These are phyloP conservation scores for Lithobates pipiens DNA, from an alignment of 2,797 vertebrate species.

Conservation along the genomic window DNA sequence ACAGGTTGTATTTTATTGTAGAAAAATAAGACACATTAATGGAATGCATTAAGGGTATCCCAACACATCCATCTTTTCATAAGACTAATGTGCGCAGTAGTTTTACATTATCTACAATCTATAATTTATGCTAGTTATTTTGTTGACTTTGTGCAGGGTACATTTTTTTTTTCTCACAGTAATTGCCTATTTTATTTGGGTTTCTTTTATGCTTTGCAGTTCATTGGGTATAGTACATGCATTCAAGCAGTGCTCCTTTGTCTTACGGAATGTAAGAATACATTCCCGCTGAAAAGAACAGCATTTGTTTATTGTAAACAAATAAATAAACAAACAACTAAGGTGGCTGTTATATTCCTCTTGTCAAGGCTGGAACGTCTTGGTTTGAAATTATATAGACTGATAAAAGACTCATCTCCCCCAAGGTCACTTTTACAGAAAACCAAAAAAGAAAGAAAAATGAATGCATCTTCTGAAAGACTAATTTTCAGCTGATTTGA, in stretches of 20 bases:
- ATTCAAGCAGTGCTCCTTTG: not conserved
- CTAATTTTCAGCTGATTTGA: not conserved
- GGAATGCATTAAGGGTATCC: slow-evolving; percentile 23
- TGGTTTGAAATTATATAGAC: too few species aligned
- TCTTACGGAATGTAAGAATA: not conserved
- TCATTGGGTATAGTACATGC: not conserved
- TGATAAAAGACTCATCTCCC: too few species aligned
- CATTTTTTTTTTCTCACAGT: slow-evolving; percentile 13
- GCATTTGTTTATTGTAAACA: not conserved
- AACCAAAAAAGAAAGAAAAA: not conserved
- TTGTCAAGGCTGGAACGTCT: not conserved
- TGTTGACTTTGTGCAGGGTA: not conserved
- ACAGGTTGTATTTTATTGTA: slow-evolving; percentile 40
- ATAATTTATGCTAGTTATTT: slow-evolving; percentile 11
- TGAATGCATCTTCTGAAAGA: not conserved
- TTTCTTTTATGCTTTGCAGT: not conserved
- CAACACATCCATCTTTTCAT: slow-evolving; percentile 26
- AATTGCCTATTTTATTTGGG: slow-evolving; percentile 23
- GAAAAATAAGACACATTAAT: slow-evolving; percentile 27
- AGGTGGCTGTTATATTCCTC: not conserved
- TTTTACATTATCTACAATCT: not conserved
- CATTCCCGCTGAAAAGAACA: slow-evolving; percentile 8
- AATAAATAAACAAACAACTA: not conserved
- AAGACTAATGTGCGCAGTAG: slow-evolving; percentile 4
- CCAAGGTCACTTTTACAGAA: not conserved